Conservation (phyloP, 2,113 vertebrate genomes). For the Hydrolagus affinis region DNA sequence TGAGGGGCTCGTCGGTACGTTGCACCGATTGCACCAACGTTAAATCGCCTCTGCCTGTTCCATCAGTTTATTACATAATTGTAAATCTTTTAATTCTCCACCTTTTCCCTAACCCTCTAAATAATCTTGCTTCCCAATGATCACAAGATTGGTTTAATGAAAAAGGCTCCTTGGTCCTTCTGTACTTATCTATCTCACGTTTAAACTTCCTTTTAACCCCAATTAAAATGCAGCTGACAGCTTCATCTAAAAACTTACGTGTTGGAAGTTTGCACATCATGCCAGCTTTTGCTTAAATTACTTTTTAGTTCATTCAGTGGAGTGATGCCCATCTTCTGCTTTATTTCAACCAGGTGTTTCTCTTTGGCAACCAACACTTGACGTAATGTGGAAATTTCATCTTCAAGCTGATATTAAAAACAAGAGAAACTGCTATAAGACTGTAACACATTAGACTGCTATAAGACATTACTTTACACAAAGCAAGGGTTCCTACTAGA, state of each 20-base stretch:
- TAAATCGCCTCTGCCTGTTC: too few species aligned
- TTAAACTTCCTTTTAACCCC: neutral
- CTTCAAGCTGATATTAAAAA: slow-evolving; percentile 67
- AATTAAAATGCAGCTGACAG: neutral
- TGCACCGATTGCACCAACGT: too few species aligned
- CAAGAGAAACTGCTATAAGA: slow-evolving; percentile 10
- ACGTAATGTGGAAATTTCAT: slow-evolving; percentile 83
- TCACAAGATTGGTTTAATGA: neutral
- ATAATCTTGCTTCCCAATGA: too few species aligned
- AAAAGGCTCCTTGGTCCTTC: too few species aligned
- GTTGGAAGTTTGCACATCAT: slow-evolving; percentile 81
- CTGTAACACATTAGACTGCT: slow-evolving; percentile 8
- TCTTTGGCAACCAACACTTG: slow-evolving; percentile 92
- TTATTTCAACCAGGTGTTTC: slow-evolving; percentile 79
- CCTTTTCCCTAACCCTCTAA: too few species aligned
- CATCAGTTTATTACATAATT: too few species aligned
- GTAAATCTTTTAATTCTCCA: too few species aligned
- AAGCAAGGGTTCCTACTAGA: neutral
- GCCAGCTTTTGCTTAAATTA: slow-evolving; percentile 88
- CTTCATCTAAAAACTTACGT: slow-evolving; percentile 65
- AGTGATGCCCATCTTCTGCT: slow-evolving; percentile 79
- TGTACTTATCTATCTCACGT: neutral
- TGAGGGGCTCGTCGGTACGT: too few species aligned
- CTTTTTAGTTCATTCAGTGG: slow-evolving; percentile 77
- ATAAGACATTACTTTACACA: neutral